phyloP scores from a whole-genome alignment of 2,113 vertebrate genomes.

The Plecturocebus donacophilus region DNA sequence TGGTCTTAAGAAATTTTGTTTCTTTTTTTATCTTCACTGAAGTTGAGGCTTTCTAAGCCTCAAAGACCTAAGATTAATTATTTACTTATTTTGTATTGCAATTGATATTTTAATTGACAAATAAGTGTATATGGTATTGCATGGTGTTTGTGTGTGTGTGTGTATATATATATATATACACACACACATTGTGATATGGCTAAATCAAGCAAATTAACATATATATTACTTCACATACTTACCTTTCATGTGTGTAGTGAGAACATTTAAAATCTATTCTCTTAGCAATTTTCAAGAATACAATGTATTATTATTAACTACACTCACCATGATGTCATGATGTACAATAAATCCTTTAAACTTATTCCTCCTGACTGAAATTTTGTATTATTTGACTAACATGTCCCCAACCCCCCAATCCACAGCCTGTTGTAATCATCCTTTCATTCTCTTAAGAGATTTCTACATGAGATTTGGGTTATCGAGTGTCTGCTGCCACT shows the following conservation, averaged over 20 bases:
- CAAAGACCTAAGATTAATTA: not conserved
- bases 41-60: not conserved
- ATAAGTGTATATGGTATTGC: not conserved
- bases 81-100: not conserved
- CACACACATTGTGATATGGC: not conserved
- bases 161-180: too few relatives aligned
- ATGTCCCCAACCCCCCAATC: not conserved
- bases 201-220: not conserved
- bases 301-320: not conserved
- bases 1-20: not conserved
- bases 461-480: not conserved
- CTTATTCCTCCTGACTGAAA: not conserved
- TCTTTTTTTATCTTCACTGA: not conserved
- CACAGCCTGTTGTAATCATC: not conserved
- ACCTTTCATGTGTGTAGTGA: not conserved
- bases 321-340: too few relatives aligned
- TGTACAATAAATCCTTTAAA: not conserved
- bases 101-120: not conserved
- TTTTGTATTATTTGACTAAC: not conserved
- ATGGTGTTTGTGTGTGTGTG: not conserved
- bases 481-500: not conserved
- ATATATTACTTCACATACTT: not conserved
- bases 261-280: not conserved
- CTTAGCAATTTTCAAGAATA: not conserved
- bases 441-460: not conserved